Conservation (phyloP, 2,888 invertebrate species). For the Campoplex capitator region DNA sequence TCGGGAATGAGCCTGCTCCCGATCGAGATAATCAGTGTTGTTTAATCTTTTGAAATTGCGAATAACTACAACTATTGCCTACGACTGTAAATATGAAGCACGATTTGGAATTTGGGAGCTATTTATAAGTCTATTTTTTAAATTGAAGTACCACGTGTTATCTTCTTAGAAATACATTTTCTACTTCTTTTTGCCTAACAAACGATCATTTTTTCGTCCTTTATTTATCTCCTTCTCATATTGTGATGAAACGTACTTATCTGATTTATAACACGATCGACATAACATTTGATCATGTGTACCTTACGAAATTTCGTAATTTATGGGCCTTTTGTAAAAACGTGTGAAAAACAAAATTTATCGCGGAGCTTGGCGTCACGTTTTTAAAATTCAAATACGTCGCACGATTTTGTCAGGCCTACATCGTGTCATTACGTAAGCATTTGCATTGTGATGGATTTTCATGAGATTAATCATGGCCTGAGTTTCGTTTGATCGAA, state of each 20-base stretch:
- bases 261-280: neutral
- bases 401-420: neutral
- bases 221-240: neutral
- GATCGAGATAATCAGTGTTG: too few relatives aligned
- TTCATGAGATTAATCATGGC: neutral
- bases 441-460: neutral
- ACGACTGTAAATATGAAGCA: neutral
- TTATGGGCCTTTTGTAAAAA: neutral
- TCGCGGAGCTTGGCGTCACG: neutral
- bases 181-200: neutral
- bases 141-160: neutral
- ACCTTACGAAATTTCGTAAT: constrained; percentile 14
- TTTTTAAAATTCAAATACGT: constrained; percentile 21
- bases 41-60: neutral
- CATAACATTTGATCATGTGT: constrained; percentile 3
- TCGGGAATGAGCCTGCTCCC: too few relatives aligned
- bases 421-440: neutral
- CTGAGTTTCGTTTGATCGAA: neutral
- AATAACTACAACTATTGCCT: neutral
- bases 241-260: neutral
- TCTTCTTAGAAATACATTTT: neutral
- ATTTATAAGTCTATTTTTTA: neutral
- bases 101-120: neutral
- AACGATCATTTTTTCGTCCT: constrained; percentile 5
- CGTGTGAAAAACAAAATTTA: constrained; percentile 2